Evolutionary conservation across 2,797 vertebrate genomes (phyloP), one percentile per base, ranked within the genome.

Genomic region (Sus cebifrons): DNA sequence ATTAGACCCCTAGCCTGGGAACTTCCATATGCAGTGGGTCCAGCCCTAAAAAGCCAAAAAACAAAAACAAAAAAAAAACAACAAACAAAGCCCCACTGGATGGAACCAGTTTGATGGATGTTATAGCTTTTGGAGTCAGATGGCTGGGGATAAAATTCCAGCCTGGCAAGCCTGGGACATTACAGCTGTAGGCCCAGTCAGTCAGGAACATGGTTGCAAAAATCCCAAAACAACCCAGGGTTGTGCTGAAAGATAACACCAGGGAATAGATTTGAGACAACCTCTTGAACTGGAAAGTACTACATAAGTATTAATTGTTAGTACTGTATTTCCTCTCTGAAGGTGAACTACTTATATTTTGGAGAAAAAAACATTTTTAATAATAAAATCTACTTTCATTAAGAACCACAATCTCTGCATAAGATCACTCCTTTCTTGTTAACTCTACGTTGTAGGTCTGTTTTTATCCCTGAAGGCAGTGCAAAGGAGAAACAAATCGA

Each of bases 341-440:
- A 86, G 27, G 77, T 58, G 62, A 86, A 73, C 5, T 44, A 73
- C 70, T 78, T 81, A 44, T 8, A 71, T 89, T 84, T 93, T 74
- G 36, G 68, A 81, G 52, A 90, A 65, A 73, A 54, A 54, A 65
- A 54, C 29, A n/a, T 27, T 16, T 29, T 68, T 64, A 40, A 32
- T 27, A 67, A 73, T 71, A 58, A 40, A 67, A 60, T 81, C 29
- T 49, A n/a, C 62, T 79, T 94, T 93, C 56, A 90, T 83, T 92
- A 27, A 86, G 32, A 92, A 84, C 52, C 8, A 21, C 73, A 84
- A 27, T 36, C 27, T 44, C 49, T 27, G n/a, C 74, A 92, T 91
- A 78, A 18, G 15, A 68, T 9, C 9, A 5, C 68, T 75, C 58
- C 54, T 96, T 83, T 82, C 62, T 27, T 60, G 18, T 54, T 62